A percentile compares a stretch with the other conserved stretches of the same genome.
Conservation (phyloP, 2,797 vertebrate species). For the Smutsia gigantea region DNA sequence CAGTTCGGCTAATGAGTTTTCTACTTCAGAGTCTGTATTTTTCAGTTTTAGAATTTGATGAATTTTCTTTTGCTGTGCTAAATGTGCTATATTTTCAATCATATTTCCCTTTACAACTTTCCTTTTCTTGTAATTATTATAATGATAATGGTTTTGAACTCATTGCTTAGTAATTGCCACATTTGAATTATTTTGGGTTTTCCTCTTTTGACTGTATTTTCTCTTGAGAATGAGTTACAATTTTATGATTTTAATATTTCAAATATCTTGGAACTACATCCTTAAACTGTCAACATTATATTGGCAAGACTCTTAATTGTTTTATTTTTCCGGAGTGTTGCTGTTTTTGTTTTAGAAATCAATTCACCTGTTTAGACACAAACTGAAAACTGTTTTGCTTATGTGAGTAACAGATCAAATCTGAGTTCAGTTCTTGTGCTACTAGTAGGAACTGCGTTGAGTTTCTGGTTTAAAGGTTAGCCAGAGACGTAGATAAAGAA, state of each 20-base stretch:
- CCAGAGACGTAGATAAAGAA: neutral
- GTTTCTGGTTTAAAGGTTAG: neutral
- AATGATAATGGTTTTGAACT: neutral
- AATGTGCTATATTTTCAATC: neutral
- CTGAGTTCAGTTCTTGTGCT: neutral
- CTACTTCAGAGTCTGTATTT: neutral
- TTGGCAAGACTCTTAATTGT: neutral
- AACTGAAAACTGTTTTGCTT: neutral
- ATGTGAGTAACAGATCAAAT: neutral
- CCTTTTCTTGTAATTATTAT: neutral
- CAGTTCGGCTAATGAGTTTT: neutral
- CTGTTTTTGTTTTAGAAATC: neutral
- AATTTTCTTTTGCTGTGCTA: neutral
- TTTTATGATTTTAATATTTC: neutral
- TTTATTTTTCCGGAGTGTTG: neutral
- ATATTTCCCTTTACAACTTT: neutral
- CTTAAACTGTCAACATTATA: neutral
- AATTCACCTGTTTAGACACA: neutral
- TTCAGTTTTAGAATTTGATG: neutral
- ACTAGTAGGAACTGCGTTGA: neutral
- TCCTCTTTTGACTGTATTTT: neutral
- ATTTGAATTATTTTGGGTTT: neutral
- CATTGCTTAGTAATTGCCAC: neutral
- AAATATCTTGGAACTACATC: neutral
- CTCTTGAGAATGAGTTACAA: neutral